Base-by-base conservation (phyloP, 2,888 invertebrate genomes). In the Heliconius ismenius region DNA sequence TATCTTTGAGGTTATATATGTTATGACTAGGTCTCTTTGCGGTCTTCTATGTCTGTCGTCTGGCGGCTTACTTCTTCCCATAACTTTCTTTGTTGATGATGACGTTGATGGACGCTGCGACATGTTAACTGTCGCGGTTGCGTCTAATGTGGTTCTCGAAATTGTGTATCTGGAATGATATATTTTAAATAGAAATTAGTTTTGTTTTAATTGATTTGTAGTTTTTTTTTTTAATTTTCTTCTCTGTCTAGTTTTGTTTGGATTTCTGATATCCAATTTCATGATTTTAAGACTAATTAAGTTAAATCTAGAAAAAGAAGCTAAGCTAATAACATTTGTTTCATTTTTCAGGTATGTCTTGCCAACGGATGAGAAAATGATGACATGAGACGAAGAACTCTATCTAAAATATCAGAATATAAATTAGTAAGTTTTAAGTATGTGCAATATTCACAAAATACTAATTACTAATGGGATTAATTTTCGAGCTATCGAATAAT, bases 11-110 rank as follows among this genome's bases (percentile, higher is more conserved):
- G 13, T 6, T 32, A 58, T 58, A 32, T 58, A 15, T 26, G 24
- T 21, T 68, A 21, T 64, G 65, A 63, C 58, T 78, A 73, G 62
- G 78, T 81, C 74, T 75, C 49, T 58, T 76, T 24, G 68, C 49
- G 79, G 75, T 76, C 77, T 82, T 82, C 84, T 86, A 83, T 84
- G 86, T 81, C 86, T 88, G 84, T 93, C 93, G 84, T 94, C 93
- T 84, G 94, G 94, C 4, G 93, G 93, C 82, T 91, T 92, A 86
- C 89, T 92, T 82, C 87, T 91, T 82, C 89, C 86, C 89, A 90
- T 91, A 81, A 87, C 88, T 83, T 87, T 84, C 81, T 83, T 85
- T 82, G 83, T 84, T 82, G 80, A 83, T 72, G 84, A 83, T 49
- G 78, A 75, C 83, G 86, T 83, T 84, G 83, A 86, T 79, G 84